These are phyloP conservation scores for Lepidostoma basale DNA, from an alignment of 1,140 invertebrate genomes.

Conservation along the genomic window DNA sequence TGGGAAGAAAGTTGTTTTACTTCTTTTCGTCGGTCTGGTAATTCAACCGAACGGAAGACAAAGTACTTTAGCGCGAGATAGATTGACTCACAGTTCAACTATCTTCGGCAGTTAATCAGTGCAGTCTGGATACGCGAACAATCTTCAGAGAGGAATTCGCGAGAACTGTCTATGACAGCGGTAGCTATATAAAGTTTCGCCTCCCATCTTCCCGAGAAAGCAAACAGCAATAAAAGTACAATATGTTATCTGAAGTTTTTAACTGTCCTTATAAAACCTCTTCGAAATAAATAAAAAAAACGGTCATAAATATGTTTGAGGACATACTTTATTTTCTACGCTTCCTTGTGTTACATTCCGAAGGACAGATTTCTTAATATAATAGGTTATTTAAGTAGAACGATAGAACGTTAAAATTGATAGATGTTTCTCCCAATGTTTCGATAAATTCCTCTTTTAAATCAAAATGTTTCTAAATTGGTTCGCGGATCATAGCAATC, in stretches of 20 bases:
- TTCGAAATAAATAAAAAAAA: too few species aligned
- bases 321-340: too few species aligned
- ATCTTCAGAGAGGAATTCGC: not conserved
- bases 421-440: not conserved
- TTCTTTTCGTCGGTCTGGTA: slow-evolving; percentile 22
- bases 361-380: too few species aligned
- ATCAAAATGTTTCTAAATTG: not conserved
- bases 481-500: not conserved
- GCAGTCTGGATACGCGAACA: slow-evolving; percentile 5
- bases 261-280: too few species aligned
- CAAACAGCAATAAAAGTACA: too few species aligned
- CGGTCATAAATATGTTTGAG: too few species aligned
- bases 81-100: slow-evolving; percentile 10
- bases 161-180: not conserved
- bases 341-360: too few species aligned
- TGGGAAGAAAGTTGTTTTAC: slow-evolving; percentile 36
- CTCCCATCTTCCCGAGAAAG: too few species aligned
- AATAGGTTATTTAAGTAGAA: too few species aligned
- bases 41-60: slow-evolving; percentile 16
- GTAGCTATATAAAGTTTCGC: too few species aligned
- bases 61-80: slow-evolving; percentile 19
- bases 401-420: not conserved
- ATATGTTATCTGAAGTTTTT: too few species aligned
- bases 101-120: slow-evolving; percentile 18
- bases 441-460: slow-evolving; percentile 6